Conservation (phyloP, 2,797 vertebrate species). For the Antrozous pallidus region DNA sequence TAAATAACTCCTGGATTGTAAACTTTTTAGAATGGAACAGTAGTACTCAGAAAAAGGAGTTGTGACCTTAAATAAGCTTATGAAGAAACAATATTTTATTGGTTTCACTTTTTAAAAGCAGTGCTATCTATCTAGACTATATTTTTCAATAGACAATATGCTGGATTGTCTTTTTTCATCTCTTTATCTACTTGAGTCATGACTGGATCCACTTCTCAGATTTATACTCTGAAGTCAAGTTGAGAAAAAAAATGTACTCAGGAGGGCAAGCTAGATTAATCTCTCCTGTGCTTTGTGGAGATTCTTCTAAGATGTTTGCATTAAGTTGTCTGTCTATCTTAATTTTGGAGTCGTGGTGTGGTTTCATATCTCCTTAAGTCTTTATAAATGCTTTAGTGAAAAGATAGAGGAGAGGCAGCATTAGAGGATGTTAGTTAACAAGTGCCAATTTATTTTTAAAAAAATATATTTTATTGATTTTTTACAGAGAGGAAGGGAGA, state of each 20-base stretch:
- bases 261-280: not conserved
- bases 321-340: not conserved
- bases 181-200: not conserved
- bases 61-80: not conserved
- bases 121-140: not conserved
- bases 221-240: not conserved
- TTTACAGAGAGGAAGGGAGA: too few species aligned
- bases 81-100: not conserved
- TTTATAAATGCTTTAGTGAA: not conserved
- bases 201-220: not conserved
- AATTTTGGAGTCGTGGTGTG: not conserved
- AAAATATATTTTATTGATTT: too few species aligned
- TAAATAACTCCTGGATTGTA: not conserved
- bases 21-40: not conserved
- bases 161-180: not conserved
- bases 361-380: not conserved
- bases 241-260: not conserved
- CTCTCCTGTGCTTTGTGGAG: not conserved
- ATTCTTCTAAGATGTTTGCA: not conserved
- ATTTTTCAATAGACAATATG: not conserved
- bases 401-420: not conserved
- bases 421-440: not conserved
- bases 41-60: not conserved
- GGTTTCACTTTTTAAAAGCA: not conserved
- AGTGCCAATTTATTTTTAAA: slow-evolving; percentile 12